Conservation (phyloP, 2,888 invertebrate species). For the Linyphia triangularis region DNA sequence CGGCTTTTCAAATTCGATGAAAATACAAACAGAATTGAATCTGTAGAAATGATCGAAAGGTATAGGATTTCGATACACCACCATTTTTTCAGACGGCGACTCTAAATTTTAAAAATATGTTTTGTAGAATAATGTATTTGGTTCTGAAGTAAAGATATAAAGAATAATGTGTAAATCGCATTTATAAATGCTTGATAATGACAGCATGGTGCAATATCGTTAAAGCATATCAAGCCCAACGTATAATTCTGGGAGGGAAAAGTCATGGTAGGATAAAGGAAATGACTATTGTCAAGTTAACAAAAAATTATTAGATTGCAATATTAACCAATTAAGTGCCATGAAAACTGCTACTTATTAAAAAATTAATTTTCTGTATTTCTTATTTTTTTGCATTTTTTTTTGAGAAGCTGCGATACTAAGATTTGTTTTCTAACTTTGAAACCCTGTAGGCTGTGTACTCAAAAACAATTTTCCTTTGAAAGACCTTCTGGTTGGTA, state of each 20-base stretch:
- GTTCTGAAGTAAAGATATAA: neutral
- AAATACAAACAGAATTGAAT: neutral
- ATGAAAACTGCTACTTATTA: slow-evolving; percentile 28
- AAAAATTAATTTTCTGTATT: no score
- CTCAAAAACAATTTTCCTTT: no score
- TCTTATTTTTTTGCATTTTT: no score
- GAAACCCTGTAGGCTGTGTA: no score
- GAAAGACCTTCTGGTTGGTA: no score
- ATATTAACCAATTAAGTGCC: neutral
- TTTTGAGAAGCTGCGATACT: no score
- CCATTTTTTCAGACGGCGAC: slow-evolving; percentile 23
- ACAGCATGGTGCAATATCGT: slow-evolving; percentile 3
- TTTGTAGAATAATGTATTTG: neutral
- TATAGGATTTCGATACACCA: neutral
- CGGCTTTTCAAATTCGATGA: slow-evolving; percentile 18
- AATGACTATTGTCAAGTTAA: neutral
- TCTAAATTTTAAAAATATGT: slow-evolving; percentile 3
- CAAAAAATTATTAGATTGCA: slow-evolving; percentile 19
- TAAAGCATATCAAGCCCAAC: neutral
- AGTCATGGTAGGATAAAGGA: slow-evolving; percentile 14
- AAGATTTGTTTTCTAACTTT: no score
- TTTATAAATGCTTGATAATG: slow-evolving; percentile 12
- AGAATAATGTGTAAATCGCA: slow-evolving; percentile 16
- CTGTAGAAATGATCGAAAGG: neutral
- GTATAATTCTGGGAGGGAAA: neutral